Conservation (phyloP, 2,113 vertebrate species). For the Australoheros scitulus region DNA sequence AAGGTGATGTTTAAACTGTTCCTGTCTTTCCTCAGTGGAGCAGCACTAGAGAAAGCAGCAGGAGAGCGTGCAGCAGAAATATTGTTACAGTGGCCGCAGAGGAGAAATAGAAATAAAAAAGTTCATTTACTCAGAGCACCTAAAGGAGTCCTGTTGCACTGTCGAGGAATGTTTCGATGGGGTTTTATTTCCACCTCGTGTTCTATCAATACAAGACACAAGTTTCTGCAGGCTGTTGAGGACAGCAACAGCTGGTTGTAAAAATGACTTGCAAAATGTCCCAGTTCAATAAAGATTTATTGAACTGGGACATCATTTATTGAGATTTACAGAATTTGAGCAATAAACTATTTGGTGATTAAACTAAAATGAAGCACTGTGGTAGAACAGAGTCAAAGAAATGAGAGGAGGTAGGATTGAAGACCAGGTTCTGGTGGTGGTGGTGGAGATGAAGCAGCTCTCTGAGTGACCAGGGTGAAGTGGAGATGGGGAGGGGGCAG, state of each 20-base stretch:
- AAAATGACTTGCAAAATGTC: neutral
- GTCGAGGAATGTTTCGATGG: neutral
- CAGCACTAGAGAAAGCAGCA: neutral
- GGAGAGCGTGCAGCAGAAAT: constrained; percentile 1
- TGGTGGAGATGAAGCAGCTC: neutral
- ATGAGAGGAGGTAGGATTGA: neutral
- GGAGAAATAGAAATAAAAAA: neutral
- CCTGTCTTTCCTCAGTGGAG: neutral
- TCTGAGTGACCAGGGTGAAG: neutral
- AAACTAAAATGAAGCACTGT: neutral
- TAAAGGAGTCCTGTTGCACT: neutral
- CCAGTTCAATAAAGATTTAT: neutral
- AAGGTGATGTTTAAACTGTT: neutral
- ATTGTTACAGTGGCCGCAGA: neutral
- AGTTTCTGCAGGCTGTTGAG: neutral
- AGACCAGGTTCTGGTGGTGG: neutral
- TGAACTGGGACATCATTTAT: neutral
- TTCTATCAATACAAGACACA: neutral
- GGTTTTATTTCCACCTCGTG: neutral
- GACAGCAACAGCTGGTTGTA: neutral
- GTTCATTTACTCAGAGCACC: neutral
- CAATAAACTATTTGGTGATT: too few relatives aligned
- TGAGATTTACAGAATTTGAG: too few relatives aligned
- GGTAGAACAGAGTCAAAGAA: neutral
- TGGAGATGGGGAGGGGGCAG: neutral